Base-by-base conservation (phyloP, 2,113 vertebrate genomes). In the Pachypanchax playfairii region DNA sequence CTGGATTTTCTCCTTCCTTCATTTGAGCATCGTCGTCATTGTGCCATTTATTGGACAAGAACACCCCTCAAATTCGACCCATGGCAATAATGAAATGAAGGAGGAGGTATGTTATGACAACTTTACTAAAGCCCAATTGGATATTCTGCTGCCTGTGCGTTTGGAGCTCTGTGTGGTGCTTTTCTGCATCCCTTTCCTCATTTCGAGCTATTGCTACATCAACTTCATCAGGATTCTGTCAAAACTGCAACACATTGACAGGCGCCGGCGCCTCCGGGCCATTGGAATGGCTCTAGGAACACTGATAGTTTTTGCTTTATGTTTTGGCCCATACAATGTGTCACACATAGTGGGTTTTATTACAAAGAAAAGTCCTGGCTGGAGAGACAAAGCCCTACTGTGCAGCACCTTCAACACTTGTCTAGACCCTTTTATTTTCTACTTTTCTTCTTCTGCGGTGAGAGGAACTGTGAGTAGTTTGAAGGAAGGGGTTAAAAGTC, bases 371-470 rank as follows among this genome's bases (percentile, higher is more conserved):
- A 94, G 87, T 65, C 94, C 94, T 0, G 0, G 0, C 0, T 97
- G 95, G 95, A 80, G 95, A 25, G 80, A 86, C 33, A 73, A 88
- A 8, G 92, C 93, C 0, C 85, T 97, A 73, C 84, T 96, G 0
- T 83, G 90, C 63, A 94, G 94, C 67, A 94, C 93, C 10, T 94
- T 96, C 54, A 97, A 96, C 0, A 90, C 94, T 28, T 91, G 92
- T 22, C 79, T 97, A 20, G 95, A 97, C 68, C 95, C 95, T 0
- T 39, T 97, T 4, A 93, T 97, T 25, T 96, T 96, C 85, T 97
- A 96, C 59, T 92, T 96, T 59, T 95, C 95, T 0, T 96, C 95
- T 0, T 84, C 93, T 0, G 92, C 91, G 0, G 85, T 96, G 46
- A 89, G 93, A 46, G 82, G 72, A 6, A 82, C 70, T 0, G 86